Evolutionary conservation across 2,113 vertebrate species (phyloP), one percentile per base, ranked within the genome.

Genomic region (Lophura nycthemera): DNA sequence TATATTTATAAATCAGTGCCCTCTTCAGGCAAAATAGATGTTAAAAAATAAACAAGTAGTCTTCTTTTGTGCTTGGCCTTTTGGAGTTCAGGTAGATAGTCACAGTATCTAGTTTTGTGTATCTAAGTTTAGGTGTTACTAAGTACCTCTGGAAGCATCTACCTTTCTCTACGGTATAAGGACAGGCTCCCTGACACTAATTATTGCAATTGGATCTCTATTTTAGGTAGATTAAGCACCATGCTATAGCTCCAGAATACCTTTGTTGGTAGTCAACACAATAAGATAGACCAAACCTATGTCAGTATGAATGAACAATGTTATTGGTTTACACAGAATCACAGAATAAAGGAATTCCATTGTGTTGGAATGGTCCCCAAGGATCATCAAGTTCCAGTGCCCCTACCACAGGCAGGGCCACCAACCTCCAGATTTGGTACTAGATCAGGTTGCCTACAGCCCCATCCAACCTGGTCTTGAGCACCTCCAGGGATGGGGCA

Each of bases 221-320:
- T 8, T 2, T 8, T 5, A 47, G 11, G 9, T 56, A 38, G 16
- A 16, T 2, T 17, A 67, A 67, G 10, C 1, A 2, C 3, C 13
- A 80, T 63, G 24, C 24, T 77, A 3, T 12, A 80, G 16, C 36
- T 89, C 40, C 14, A 29, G 65, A 66, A 76, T 32, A 17, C 6
- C 74, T 64, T 9, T 70, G 11, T 21, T 64, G 50, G 21, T 42
- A 16, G 30, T 65, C 24, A 67, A 21, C 17, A 50, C 36, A 32
- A 42, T 40, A 11, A 75, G 38, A 10, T 69, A 42, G 73, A 48
- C 75, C 48, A 67, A 74, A 8, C 4, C 5, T 7, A 36, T 34
- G 10, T 14, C 45, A 67, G 32, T 45, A 56, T 56, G 12, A 47
- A 6, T 8, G 16, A 63, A 69, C 24, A 70, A 9, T 36, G 43